These are phyloP conservation scores for Vulpes ferrilata DNA, from an alignment of 2,113 vertebrate species.

Conservation along the genomic window DNA sequence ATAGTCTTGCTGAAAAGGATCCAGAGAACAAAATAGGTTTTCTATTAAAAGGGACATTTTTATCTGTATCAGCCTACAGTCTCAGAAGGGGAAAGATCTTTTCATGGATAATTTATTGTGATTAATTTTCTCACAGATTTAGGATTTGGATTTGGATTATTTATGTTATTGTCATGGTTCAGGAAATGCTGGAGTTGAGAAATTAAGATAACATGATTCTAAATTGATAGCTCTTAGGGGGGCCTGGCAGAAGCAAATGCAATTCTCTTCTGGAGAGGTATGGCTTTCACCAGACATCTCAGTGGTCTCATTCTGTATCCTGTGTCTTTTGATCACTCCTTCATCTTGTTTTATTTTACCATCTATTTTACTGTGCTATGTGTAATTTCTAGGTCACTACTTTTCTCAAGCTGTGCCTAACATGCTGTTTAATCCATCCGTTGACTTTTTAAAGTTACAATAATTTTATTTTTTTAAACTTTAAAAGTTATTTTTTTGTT, in stretches of 20 bases:
- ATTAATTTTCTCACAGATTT: neutral
- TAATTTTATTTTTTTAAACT: neutral
- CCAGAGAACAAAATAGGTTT: neutral
- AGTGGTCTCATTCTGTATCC: neutral
- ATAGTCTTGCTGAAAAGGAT: neutral
- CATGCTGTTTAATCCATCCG: neutral
- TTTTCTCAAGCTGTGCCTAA: neutral
- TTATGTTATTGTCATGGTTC: neutral
- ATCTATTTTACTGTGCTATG: neutral
- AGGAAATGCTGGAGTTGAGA: neutral
- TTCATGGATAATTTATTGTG: neutral
- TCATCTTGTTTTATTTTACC: neutral
- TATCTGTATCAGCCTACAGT: neutral
- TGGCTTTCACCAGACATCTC: rapidly evolving
- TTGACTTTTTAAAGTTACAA: neutral
- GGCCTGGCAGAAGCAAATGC: neutral
- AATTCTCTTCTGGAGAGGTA: neutral
- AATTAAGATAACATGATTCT: neutral
- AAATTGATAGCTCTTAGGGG: neutral
- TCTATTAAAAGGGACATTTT: neutral
- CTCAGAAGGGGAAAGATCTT: neutral
- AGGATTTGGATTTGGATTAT: neutral
- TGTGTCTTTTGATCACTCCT: neutral
- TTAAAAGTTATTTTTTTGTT: neutral
- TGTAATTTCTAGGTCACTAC: neutral